Evolutionary conservation across 2,888 invertebrate species (phyloP), one percentile per base, ranked within the genome.

Genomic region (Athalia rosae): DNA sequence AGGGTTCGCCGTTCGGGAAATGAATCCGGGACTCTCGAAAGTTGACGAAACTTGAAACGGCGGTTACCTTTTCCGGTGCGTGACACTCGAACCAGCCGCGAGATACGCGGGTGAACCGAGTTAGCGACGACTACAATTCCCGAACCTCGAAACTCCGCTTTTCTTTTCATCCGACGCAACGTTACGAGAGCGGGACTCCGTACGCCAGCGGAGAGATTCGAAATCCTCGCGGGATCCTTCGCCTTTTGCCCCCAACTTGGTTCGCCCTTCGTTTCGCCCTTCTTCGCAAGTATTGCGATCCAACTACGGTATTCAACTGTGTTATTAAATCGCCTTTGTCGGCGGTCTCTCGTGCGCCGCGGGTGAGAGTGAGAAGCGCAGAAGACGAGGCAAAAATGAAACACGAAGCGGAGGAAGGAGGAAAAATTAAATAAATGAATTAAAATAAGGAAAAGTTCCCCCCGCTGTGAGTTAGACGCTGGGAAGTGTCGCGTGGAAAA

Each of bases 271-370:
- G 28, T 28, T 28, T 28, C 28, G 28, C 28, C 28, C 28, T 28
- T 28, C 28, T 28, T 2, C 28, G 71, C 56, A 61, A 15, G 61
- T 74, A 61, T 74, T 74, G 74, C 74, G 61, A 74, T 74, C 74
- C 61, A 74, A 74, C 61, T 47, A 74, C 74, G 61, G 13, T 62
- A 43, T n/a, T 74, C 74, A 62, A 74, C 58, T 74, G 61, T 62
- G 28, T 74, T 74, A 74, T 74, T 74, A 76, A 62, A 64, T 63
- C 56, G 66, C 56, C 41, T 64, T 63, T 56, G 64, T 66, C 64
- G 45, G 66, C 43, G 56, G n/a, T 11, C 28, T 48, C 66, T 48
- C 15, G 77, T 53, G 67, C 58, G 66, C 59, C 59, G 45, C 64
- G 59, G 9, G 41, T 11, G 43, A 50, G 53, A 71, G 69, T 6